These are phyloP conservation scores for Pachyrhynchus sulphureomaculatus DNA, from an alignment of 1,140 invertebrate species.

Conservation along the genomic window DNA sequence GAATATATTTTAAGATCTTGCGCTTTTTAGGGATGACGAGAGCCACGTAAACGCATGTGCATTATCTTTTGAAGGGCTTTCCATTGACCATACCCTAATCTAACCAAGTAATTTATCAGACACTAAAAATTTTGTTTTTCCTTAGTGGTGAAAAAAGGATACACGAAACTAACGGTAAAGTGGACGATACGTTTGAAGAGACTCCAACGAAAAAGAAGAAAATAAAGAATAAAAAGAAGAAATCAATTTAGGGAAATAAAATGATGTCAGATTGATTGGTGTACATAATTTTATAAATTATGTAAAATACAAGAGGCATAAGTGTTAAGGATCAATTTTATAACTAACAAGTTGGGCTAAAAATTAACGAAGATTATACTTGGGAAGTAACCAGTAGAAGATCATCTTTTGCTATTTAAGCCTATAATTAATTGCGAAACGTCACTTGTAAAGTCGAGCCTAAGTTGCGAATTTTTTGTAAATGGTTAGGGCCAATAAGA, in stretches of 20 bases:
- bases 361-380: too few relatives aligned
- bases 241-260: neutral
- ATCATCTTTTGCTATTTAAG: too few relatives aligned
- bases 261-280: neutral
- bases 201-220: slow-evolving; percentile 25
- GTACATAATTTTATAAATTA: too few relatives aligned
- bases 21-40: slow-evolving; percentile 22
- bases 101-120: neutral
- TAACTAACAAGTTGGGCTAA: too few relatives aligned
- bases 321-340: too few relatives aligned
- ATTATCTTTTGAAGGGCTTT: slow-evolving; percentile 6
- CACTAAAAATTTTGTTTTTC: slow-evolving; percentile 6
- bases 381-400: too few relatives aligned
- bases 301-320: too few relatives aligned
- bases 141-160: slow-evolving; percentile 31
- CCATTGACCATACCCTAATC: neutral
- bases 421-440: too few relatives aligned
- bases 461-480: too few relatives aligned
- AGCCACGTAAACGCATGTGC: neutral
- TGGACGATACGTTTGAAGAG: slow-evolving; percentile 10
- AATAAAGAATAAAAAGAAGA: slow-evolving; percentile 22
- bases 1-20: neutral
- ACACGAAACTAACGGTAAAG: slow-evolving; percentile 7
- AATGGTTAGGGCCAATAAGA: too few relatives aligned
- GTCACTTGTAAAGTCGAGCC: too few relatives aligned